phyloP scores from a whole-genome alignment of 2,797 vertebrate genomes.

The Neoniphon sammara region DNA sequence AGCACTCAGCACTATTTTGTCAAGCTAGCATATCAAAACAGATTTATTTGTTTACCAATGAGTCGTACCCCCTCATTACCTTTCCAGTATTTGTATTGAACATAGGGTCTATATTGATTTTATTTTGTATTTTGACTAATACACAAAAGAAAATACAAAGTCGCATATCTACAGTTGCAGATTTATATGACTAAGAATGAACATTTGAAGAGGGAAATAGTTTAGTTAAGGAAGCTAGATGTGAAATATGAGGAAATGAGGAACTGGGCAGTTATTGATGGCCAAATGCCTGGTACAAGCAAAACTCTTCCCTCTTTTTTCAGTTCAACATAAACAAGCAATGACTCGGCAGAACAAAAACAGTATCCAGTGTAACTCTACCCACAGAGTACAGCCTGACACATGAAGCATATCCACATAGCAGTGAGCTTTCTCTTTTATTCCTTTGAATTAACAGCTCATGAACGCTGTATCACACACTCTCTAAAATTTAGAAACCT shows the following conservation, averaged over 20 bases:
- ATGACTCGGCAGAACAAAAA: conserved; percentile 30
- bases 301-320: conserved; percentile 22
- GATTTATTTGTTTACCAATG: neutral
- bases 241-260: conserved; percentile 27
- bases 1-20: conserved; percentile 42
- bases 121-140: neutral
- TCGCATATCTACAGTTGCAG: neutral
- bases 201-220: neutral
- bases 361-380: conserved; percentile 18
- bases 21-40: conserved; percentile 6
- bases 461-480: too few relatives aligned
- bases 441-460: neutral
- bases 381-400: conserved; percentile 11
- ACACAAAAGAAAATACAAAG: neutral
- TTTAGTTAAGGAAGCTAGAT: neutral
- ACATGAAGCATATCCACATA: conserved; percentile 18
- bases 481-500: too few relatives aligned
- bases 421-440: neutral
- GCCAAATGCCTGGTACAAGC: neutral
- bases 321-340: neutral
- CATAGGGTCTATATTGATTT: neutral
- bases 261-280: conserved; percentile 39
- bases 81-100: neutral
- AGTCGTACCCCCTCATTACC: neutral
- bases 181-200: neutral